Conservation (phyloP, 2,113 vertebrate genomes). For the Gila orcuttii region DNA sequence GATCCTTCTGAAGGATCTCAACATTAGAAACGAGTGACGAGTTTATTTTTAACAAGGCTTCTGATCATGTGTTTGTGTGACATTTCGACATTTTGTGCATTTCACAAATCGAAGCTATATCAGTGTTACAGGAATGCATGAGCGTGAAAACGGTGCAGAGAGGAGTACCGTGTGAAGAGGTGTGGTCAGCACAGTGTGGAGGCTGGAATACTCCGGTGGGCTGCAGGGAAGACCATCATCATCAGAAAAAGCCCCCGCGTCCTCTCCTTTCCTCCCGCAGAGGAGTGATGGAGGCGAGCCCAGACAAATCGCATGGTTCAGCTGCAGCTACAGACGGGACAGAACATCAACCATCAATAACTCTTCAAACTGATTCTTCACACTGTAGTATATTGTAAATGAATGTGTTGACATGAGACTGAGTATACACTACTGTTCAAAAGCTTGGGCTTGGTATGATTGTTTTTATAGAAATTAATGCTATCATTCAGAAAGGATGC, state of each 20-base stretch:
- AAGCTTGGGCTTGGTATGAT: not conserved
- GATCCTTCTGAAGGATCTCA: not conserved
- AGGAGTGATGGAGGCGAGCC: slow-evolving; percentile 77
- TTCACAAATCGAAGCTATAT: not conserved
- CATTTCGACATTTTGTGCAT: not conserved
- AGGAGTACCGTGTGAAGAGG: slow-evolving; percentile 62
- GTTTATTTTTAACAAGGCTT: not conserved
- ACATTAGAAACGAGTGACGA: not conserved
- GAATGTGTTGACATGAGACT: not conserved
- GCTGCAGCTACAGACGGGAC: slow-evolving; percentile 66
- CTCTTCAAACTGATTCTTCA: not conserved
- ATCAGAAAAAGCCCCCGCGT: slow-evolving; percentile 75
- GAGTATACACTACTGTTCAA: not conserved
- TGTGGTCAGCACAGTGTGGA: slow-evolving; percentile 63
- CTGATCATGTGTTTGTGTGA: not conserved
- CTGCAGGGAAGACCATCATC: slow-evolving; percentile 80
- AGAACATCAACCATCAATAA: not conserved
- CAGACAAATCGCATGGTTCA: slow-evolving; percentile 78
- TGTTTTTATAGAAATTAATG: not conserved
- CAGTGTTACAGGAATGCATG: not conserved
- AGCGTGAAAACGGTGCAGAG: not conserved
- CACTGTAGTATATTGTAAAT: not conserved
- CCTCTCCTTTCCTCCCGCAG: slow-evolving; percentile 75
- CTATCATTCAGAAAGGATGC: not conserved
- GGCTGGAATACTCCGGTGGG: slow-evolving; percentile 76